phyloP scores from a whole-genome alignment of 2,113 vertebrate species.

The Grammomys dolichurus region DNA sequence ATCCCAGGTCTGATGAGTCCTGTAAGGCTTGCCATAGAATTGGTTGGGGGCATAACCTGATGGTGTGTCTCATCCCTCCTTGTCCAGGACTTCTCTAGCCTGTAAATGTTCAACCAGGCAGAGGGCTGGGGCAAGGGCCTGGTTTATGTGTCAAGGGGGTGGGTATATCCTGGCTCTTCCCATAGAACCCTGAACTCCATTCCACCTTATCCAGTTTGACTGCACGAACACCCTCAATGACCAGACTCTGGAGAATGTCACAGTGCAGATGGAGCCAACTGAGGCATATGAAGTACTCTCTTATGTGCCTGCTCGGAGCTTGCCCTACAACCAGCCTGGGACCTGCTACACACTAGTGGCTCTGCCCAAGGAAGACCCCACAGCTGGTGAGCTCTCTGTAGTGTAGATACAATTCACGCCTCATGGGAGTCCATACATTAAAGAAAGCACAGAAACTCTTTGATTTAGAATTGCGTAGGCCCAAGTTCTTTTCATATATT shows the following conservation, averaged over 20 bases:
- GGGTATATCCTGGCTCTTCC: neutral
- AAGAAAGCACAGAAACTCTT: neutral
- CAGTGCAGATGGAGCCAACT: constrained; percentile 91
- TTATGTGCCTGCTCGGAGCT: constrained; percentile 86
- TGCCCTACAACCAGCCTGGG: constrained; percentile 90
- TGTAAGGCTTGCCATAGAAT: rapidly evolving
- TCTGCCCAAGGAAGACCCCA: constrained; percentile 89
- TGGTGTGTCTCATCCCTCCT: neutral
- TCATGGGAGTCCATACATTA: neutral
- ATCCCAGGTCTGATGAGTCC: neutral
- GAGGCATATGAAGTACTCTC: constrained; percentile 90
- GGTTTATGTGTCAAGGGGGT: neutral
- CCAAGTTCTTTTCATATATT: neutral
- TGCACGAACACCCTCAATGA: constrained; percentile 91
- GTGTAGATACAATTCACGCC: neutral
- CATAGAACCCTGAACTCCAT: neutral
- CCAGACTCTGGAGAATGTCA: constrained; percentile 90
- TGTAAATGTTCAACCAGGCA: neutral
- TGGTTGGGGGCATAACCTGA: neutral
- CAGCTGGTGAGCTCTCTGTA: constrained; percentile 84
- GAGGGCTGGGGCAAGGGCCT: neutral
- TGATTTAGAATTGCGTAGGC: neutral
- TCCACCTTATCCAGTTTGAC: constrained; percentile 87
- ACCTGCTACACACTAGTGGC: constrained; percentile 90
- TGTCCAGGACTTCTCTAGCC: neutral